Base-by-base conservation (phyloP, 2,113 vertebrate species). In the Sylvietta virens region DNA sequence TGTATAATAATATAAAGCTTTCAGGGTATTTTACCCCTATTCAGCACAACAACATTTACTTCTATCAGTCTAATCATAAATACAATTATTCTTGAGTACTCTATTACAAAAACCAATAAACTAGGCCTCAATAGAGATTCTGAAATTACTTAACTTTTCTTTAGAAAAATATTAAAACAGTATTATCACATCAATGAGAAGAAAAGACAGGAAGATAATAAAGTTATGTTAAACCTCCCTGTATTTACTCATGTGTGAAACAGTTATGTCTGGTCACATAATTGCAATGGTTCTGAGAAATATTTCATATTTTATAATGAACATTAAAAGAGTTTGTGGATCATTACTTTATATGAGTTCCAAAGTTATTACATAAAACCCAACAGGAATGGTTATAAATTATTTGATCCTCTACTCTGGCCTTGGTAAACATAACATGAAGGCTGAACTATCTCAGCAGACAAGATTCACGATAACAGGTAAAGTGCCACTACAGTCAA, bases 281-380 rank as follows among this genome's bases (percentile, higher is more conserved):
- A 98, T 98, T 98, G 98, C 98, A 92, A 97, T 96, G 98, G 98
- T 98, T 98, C 98, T 97, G 97, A 98, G 98, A 98, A 98, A 98
- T 98, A 98, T 98, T 98, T 98, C 98, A 98, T 98, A 98, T 98
- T 98, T 98, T 98, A 98, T 98, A 98, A 98, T 98, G 98, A 98
- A 98, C 98, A 98, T 98, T 98, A 98, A 98, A 98, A 98, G 98
- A 98, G 98, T 98, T 98, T 98, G 98, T 98, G 98, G 98, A 98
- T 98, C 98, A 98, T 98, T 98, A 98, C 98, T 98, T 98, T 98
- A 98, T 98, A 98, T 97, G 98, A 98, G 98, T 98, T 98, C 97
- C 98, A 98, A 98, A 98, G 98, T 98, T 98, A 98, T 98, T 98
- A 98, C 98, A 98, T 98, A 98, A 98, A 98, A 98, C 97, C 98